Base-by-base conservation (phyloP, 2,888 invertebrate species). In the Drosophila paranaensis region DNA sequence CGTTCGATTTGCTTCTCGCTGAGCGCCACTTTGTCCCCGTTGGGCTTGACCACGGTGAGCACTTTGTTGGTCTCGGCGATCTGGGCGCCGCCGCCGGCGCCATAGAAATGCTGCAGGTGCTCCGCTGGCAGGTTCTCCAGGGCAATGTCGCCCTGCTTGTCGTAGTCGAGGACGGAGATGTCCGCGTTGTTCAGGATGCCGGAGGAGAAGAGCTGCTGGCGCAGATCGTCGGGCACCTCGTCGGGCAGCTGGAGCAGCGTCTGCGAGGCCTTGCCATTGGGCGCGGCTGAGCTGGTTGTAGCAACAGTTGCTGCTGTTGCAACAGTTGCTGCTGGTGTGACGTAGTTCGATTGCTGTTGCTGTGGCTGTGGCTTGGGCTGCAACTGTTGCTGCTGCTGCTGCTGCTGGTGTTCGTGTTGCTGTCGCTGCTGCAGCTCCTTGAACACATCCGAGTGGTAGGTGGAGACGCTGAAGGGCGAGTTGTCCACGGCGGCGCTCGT, bases 171-270 rank as follows among this genome's bases (percentile, higher is more conserved):
- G 54, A 97, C 95, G 79, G 97, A 97, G 69, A 97, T 97, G 83
- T 97, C 96, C 50, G 97, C 97, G 89, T 97, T 97, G 80, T 96
- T 96, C 62, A 97, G 93, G 82, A 97, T 97, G 43, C 97, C 97
- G 0, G 97, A 97, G 55, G 96, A 95, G 51, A 97, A 93, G 6
- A 97, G 93, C 87, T 97, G 97, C 90, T 97, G 95, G 45, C 97
- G 94, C 51, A 97, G 94, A 83, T 97, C 97, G 77, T 97, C 97
- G 6, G 97, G 97, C 8, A 97, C 97, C 93, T 97, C 97, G 85
- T 97, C 97, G 13, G 97, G 97, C 48, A 97, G 93, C 80, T 94
- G 93, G 77, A 95, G 94, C 10, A 90, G 68, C 6, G 85, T 86
- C 61, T 92, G 87, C 6, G 92, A 79, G 48, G 90, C 74, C 61